Evolutionary conservation across 2,113 vertebrate species (phyloP).

Genomic region (Antennarius striatus): DNA sequence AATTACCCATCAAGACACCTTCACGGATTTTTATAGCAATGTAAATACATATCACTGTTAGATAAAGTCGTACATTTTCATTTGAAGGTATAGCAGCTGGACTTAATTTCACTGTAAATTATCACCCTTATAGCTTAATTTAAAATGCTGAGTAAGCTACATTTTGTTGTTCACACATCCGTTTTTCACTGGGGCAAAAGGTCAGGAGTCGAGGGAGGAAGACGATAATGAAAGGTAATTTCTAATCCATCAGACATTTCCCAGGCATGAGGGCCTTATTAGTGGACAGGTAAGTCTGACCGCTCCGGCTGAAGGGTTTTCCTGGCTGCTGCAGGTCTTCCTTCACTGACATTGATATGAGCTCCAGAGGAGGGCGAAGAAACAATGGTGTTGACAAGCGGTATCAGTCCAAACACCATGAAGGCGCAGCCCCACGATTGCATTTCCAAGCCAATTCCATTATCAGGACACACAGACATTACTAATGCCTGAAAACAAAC

Average conservation of each 20-base stretch:
- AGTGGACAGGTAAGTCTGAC: slow-evolving; percentile 47
- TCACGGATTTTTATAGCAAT: no score
- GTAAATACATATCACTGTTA: no score
- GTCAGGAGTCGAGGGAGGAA: slow-evolving; percentile 19
- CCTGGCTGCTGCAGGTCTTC: slow-evolving; percentile 55
- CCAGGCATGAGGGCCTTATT: slow-evolving; percentile 51
- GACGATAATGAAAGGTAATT: slow-evolving; percentile 46
- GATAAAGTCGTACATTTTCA: no score
- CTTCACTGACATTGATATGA: slow-evolving; percentile 67
- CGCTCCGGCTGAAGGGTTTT: slow-evolving; percentile 48
- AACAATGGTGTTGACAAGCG: slow-evolving; percentile 74
- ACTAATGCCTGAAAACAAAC: slow-evolving; percentile 76
- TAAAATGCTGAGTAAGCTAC: no score
- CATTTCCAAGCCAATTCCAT: slow-evolving; percentile 75
- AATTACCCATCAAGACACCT: no score
- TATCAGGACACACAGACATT: slow-evolving; percentile 74
- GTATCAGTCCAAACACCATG: slow-evolving; percentile 63
- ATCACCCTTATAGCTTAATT: no score
- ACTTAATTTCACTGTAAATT: no score
- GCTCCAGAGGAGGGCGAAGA: slow-evolving; percentile 57
- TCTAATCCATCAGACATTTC: slow-evolving; percentile 35
- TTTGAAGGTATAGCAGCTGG: no score
- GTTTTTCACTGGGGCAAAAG: slow-evolving; percentile 10
- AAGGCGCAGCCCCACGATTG: slow-evolving; percentile 71
- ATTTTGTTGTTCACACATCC: not conserved